Conservation (phyloP, 1,140 invertebrate species). For the Bactericera cockerelli region DNA sequence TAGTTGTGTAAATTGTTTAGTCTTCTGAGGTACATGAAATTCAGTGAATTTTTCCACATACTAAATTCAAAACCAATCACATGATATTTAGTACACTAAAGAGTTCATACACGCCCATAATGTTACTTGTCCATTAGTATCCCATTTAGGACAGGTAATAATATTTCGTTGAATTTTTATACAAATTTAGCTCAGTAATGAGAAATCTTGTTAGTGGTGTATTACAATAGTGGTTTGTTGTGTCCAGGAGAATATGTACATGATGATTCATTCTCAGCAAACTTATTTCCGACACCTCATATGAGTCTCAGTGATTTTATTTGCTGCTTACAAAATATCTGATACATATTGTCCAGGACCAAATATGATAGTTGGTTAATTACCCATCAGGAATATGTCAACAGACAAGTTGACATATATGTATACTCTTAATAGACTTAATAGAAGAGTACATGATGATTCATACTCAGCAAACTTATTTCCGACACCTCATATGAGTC, state of each 20-base stretch:
- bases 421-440: too few relatives aligned
- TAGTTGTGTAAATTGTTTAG: not conserved
- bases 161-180: too few relatives aligned
- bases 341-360: not conserved
- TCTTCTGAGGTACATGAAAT: slow-evolving; percentile 1
- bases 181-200: too few relatives aligned
- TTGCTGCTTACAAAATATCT: not conserved
- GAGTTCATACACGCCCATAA: too few relatives aligned
- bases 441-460: slow-evolving; percentile 6
- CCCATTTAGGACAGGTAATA: too few relatives aligned
- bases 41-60: slow-evolving; percentile 3
- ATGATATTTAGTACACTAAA: slow-evolving; percentile 4
- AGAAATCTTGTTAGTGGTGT: too few relatives aligned
- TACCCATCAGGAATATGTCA: too few relatives aligned
- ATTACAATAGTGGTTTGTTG: too few relatives aligned
- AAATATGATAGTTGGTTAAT: too few relatives aligned
- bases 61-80: not conserved
- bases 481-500: slow-evolving; percentile 1
- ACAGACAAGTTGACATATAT: too few relatives aligned
- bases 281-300: not conserved
- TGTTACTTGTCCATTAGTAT: too few relatives aligned
- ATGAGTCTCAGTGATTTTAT: slow-evolving; percentile 1
- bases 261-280: not conserved
- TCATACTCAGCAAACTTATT: not conserved
- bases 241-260: too few relatives aligned